Percentiles rank a stretch among this genome's conserved stretches.
These are phyloP conservation scores for Rousettus leschenaultii DNA, from an alignment of 2,113 vertebrate species.

Conservation along the genomic window DNA sequence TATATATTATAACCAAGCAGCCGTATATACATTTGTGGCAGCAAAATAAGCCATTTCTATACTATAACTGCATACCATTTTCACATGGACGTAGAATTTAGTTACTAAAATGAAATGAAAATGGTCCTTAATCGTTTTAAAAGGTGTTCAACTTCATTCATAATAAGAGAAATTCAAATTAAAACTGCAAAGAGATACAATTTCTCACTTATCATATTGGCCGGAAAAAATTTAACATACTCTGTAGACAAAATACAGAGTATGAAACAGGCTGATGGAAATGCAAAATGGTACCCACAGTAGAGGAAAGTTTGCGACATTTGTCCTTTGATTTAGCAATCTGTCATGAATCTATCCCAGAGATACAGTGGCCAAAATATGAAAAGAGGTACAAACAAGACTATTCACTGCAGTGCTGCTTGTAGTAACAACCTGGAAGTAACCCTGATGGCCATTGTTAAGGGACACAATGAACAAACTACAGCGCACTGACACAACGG, in stretches of 20 bases:
- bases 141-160: slow-evolving; percentile 24
- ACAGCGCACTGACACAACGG: neutral
- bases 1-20: neutral
- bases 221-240: slow-evolving; percentile 6
- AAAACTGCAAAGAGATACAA: slow-evolving; percentile 27
- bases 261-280: neutral
- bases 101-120: slow-evolving; percentile 46
- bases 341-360: neutral
- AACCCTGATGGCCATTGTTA: neutral
- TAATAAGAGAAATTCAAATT: slow-evolving; percentile 54
- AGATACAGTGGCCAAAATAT: neutral
- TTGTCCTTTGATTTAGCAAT: neutral
- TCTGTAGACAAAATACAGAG: neutral
- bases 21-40: neutral
- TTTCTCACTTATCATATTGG: slow-evolving; percentile 6
- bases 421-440: neutral
- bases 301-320: neutral
- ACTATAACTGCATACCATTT: neutral
- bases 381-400: neutral
- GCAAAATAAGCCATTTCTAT: neutral
- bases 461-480: neutral
- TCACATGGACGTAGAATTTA: slow-evolving; percentile 10
- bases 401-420: neutral
- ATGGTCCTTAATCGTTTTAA: slow-evolving; percentile 32
- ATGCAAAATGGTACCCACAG: neutral